phyloP scores from a whole-genome alignment of 2,888 invertebrate genomes.

The Trissolcus japonicus region DNA sequence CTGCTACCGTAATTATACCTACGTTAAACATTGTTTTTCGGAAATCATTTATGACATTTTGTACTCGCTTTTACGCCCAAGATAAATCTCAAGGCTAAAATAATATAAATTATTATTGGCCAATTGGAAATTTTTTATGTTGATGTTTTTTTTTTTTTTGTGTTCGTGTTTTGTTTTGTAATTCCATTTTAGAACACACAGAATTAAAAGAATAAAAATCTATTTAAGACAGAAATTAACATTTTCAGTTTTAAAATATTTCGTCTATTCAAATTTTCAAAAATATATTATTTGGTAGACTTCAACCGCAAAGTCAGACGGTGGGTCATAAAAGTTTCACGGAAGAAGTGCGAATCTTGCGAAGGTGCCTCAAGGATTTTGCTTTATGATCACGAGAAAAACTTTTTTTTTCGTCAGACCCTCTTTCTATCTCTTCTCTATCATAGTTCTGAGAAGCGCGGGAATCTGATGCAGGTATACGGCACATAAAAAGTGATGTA shows the following conservation, averaged over 20 bases:
- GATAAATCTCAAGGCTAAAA: conserved; percentile 6
- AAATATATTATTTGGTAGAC: background rate
- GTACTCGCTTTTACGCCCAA: conserved; percentile 9
- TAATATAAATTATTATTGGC: conserved; percentile 7
- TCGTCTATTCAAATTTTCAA: too few relatives aligned
- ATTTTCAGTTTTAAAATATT: too few relatives aligned
- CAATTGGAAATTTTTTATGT: too few relatives aligned
- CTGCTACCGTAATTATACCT: too few relatives aligned
- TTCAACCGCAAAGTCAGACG: conserved; percentile 23
- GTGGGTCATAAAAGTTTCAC: conserved; percentile 61
- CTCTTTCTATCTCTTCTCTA: conserved; percentile 42
- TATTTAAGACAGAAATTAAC: too few relatives aligned
- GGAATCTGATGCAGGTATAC: conserved; percentile 46
- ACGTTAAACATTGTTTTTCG: too few relatives aligned
- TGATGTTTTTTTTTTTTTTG: too few relatives aligned
- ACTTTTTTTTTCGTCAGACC: conserved; percentile 56
- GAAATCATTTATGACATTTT: too few relatives aligned
- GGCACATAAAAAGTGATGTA: conserved; percentile 34
- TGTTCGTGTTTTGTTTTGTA: too few relatives aligned
- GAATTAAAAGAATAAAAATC: too few relatives aligned
- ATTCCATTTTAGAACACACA: too few relatives aligned
- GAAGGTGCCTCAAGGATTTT: conserved; percentile 65
- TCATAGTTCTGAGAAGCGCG: conserved; percentile 60
- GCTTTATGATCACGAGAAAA: conserved; percentile 67
- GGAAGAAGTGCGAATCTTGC: conserved; percentile 65